Base-by-base conservation (phyloP, 2,797 vertebrate genomes). In the Nannoperca australis region DNA sequence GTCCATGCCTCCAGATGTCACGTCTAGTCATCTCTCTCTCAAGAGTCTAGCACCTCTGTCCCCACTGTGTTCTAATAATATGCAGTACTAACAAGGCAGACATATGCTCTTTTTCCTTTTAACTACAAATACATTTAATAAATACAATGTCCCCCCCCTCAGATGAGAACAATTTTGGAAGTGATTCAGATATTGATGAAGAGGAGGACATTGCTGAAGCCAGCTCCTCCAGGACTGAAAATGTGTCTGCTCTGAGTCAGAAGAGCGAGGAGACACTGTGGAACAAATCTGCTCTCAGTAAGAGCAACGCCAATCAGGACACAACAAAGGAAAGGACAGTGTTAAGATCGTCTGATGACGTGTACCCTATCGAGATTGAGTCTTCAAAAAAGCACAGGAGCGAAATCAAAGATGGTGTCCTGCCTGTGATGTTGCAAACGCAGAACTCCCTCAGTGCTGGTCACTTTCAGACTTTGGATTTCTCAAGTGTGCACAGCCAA, bases 151-250 rank as follows among this genome's bases (percentile, higher is more conserved):
- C 34, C 40, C 45, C 14, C 22, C 73, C 56, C 50, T 50, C 86
- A 95, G 97, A 97, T 69, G 96, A 96, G 18, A 96, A 95, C 77
- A 92, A 92, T 47, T 83, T 87, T 0, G 96, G 95, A 88, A 97
- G 96, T 1, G 96, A 97, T 0, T 91, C 93, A 0, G 96, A 98
- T 70, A 82, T 88, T 11, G 96, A 98, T 63, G 94, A 92, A 0
- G 95, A 96, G 6, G 96, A 97, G 68, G 88, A 92, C 47, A 66
- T 73, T 0, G 75, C 81, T 4, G 89, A 90, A 44, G 94, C 90
- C 68, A 91, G 92, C 2, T 81, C 88, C 12, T 93, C 90, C 6
- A 91, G 89, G 51, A 83, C 63, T 34, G 75, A 90, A 2, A 90
- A 85, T 8, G 85, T 91, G 2, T 79, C 88, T 42, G 65, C 84